Evolutionary conservation across 2,888 invertebrate genomes (phyloP).

Genomic region (Dascillus cervinus): DNA sequence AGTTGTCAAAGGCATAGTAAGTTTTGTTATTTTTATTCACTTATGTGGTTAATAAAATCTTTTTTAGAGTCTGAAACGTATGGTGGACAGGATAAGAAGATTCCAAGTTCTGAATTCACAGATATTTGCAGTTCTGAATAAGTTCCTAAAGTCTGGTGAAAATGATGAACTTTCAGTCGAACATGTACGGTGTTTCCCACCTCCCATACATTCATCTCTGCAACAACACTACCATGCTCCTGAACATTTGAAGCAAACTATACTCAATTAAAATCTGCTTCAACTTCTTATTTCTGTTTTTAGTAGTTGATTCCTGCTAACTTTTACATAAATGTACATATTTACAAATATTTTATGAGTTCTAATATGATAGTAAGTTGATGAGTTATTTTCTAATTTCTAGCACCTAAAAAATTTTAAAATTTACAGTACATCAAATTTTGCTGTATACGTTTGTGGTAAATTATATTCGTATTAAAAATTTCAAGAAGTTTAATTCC

Average conservation of each 20-base stretch:
- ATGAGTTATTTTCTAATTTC: too few species aligned
- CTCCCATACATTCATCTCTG: conserved; percentile 75
- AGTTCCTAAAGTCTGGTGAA: conserved; percentile 82
- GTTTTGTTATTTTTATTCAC: conserved; percentile 40
- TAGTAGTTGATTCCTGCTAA: too few species aligned
- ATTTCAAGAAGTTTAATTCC: too few species aligned
- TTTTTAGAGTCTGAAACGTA: conserved; percentile 79
- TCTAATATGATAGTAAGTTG: too few species aligned
- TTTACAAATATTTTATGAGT: too few species aligned
- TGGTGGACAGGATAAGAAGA: conserved; percentile 95
- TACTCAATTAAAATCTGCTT: conserved; percentile 8
- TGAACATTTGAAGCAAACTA: conserved; percentile 46
- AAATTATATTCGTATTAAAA: too few species aligned
- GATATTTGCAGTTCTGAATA: conserved; percentile 91
- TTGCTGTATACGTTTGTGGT: too few species aligned
- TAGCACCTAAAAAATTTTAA: too few species aligned
- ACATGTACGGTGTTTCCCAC: conserved; percentile 94
- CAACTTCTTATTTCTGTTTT: not conserved
- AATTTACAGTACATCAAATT: too few species aligned
- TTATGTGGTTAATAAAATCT: too few species aligned
- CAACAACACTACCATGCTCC: conserved; percentile 53
- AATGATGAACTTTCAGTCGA: conserved; percentile 83
- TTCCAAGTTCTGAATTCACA: conserved; percentile 98
- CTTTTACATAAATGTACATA: too few species aligned
- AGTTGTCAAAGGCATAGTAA: conserved; percentile 88